These are phyloP conservation scores for Bombus pyrosoma DNA, from an alignment of 1,140 invertebrate species.

Conservation along the genomic window DNA sequence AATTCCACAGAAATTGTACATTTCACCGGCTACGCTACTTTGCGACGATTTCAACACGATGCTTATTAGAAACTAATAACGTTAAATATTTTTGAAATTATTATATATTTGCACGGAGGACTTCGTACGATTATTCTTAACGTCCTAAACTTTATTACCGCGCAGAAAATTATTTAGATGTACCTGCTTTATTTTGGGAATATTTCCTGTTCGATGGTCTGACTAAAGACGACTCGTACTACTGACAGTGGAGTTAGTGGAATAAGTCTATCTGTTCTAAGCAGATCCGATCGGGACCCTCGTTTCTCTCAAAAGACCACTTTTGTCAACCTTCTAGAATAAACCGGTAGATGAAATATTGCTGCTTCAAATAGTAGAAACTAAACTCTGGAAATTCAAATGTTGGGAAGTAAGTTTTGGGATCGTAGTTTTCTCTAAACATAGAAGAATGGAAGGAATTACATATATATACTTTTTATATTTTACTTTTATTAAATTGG, in stretches of 20 bases:
- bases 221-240: constrained; percentile 34
- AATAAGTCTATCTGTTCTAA: background rate
- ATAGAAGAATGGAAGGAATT: no score
- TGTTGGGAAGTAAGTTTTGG: background rate
- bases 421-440: no score
- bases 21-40: background rate
- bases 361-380: no score
- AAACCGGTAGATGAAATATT: background rate
- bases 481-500: no score
- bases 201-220: background rate
- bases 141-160: background rate
- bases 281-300: background rate
- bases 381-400: background rate
- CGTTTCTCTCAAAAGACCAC: background rate
- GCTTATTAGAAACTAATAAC: background rate
- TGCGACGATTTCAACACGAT: background rate
- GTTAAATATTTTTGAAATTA: background rate
- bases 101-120: background rate
- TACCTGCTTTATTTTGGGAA: background rate
- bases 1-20: no score
- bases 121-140: background rate
- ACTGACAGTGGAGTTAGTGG: constrained; percentile 8
- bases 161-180: background rate
- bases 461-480: no score
- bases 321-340: background rate